phyloP scores from a whole-genome alignment of 2,888 invertebrate genomes.

The Orthonevra nobilis region DNA sequence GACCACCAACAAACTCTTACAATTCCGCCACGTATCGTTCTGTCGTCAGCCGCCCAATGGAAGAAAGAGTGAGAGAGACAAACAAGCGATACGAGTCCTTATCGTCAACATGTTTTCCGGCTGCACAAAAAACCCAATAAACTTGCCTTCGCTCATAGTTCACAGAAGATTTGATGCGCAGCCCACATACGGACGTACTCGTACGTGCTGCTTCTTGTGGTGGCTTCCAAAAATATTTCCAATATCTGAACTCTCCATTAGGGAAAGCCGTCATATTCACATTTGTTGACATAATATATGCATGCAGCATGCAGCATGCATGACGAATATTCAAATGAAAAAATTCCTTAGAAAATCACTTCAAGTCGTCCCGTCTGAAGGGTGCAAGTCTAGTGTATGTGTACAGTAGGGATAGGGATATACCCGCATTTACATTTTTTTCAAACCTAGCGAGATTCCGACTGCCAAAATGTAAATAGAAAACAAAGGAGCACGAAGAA shows the following conservation, averaged over 20 bases:
- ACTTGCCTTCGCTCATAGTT: constrained; percentile 19
- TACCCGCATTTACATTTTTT: constrained; percentile 34
- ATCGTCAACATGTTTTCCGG: constrained; percentile 3
- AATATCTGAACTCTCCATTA: constrained; percentile 58
- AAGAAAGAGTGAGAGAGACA: too few relatives aligned
- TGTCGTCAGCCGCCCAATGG: constrained; percentile 6
- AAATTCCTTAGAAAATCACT: constrained; percentile 69
- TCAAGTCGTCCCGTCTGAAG: constrained; percentile 52
- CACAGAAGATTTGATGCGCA: not conserved
- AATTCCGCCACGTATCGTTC: constrained; percentile 40
- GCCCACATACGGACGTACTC: not conserved
- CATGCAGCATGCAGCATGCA: constrained; percentile 65
- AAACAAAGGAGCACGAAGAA: not conserved
- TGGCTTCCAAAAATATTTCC: constrained; percentile 62
- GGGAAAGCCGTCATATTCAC: constrained; percentile 66
- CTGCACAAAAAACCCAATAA: constrained; percentile 38
- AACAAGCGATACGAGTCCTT: not conserved
- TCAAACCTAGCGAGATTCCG: constrained; percentile 16
- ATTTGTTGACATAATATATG: constrained; percentile 68
- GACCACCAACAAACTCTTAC: constrained; percentile 64
- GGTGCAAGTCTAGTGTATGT: too few relatives aligned
- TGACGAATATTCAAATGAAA: constrained; percentile 68
- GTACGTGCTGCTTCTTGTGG: constrained; percentile 1
- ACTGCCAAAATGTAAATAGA: constrained; percentile 62
- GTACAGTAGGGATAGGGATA: not conserved